Conservation (phyloP, 92 coral and sea anemone species). For the Muricea muricata region DNA sequence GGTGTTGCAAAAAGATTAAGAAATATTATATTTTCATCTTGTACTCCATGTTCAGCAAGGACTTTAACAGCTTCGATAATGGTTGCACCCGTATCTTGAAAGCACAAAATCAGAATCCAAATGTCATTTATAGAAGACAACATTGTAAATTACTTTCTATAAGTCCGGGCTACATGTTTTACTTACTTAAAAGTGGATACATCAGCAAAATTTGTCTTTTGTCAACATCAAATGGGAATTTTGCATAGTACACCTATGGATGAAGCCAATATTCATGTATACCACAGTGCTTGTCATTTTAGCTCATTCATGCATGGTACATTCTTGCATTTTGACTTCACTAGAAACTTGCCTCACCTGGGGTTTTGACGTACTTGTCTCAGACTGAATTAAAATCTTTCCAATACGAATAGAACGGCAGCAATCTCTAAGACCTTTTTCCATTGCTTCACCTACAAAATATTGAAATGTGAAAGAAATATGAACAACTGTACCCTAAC, state of each 20-base stretch:
- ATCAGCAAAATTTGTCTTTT: slow-evolving; percentile 87
- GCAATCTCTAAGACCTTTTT: slow-evolving; percentile 95
- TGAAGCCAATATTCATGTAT: not conserved
- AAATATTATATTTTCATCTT: slow-evolving; percentile 83
- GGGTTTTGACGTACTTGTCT: slow-evolving; percentile 74
- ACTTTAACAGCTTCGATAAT: slow-evolving; percentile 86
- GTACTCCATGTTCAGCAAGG: slow-evolving; percentile 90
- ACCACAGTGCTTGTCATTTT: too few relatives aligned
- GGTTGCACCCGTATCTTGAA: slow-evolving; percentile 92
- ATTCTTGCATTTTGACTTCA: too few relatives aligned
- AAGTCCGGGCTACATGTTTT: not conserved
- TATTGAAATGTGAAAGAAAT: not conserved
- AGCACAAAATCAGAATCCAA: not conserved
- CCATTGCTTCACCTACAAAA: slow-evolving; percentile 96
- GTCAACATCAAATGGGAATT: slow-evolving; percentile 93
- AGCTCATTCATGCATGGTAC: too few relatives aligned
- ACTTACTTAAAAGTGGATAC: slow-evolving; percentile 96
- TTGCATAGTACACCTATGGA: slow-evolving; percentile 92
- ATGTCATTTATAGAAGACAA: not conserved
- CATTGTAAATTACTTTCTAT: not conserved
- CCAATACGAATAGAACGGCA: slow-evolving; percentile 98
- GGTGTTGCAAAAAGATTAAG: slow-evolving; percentile 91
- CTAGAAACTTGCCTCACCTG: slow-evolving; percentile 56
- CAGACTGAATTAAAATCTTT: slow-evolving; percentile 87
- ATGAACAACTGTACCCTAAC: not conserved